These are phyloP conservation scores for Phengaris alcon DNA, from an alignment of 2,888 invertebrate genomes.

Conservation along the genomic window DNA sequence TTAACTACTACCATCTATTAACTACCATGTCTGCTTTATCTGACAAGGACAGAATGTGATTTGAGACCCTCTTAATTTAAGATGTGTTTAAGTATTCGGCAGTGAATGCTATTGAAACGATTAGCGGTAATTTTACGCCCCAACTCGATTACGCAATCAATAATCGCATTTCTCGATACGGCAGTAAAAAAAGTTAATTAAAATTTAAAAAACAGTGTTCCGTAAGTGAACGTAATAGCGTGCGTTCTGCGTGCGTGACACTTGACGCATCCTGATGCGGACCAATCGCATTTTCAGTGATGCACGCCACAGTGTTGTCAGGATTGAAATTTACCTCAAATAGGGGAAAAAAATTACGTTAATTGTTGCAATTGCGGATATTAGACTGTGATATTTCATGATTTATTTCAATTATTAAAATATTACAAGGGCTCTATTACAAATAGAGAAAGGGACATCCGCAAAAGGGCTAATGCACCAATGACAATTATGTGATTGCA, in stretches of 20 bases:
- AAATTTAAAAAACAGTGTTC: conserved; percentile 15
- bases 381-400: background rate
- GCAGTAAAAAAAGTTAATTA: conserved; percentile 13
- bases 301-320: conserved; percentile 10
- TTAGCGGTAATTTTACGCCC: background rate
- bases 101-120: background rate
- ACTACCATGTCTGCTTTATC: too few species aligned
- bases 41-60: too few species aligned
- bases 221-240: conserved; percentile 21
- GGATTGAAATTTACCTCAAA: background rate
- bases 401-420: background rate
- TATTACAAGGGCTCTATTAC: background rate
- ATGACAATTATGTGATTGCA: background rate
- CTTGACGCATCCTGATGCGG: conserved; percentile 24
- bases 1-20: too few species aligned
- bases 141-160: background rate
- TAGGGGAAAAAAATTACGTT: background rate
- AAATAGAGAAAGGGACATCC: background rate
- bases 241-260: conserved; percentile 19
- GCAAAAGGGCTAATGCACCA: background rate
- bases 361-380: too few species aligned
- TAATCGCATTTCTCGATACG: conserved; percentile 15
- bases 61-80: too few species aligned
- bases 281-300: conserved; percentile 11
- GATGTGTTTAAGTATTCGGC: background rate